These are phyloP conservation scores for Remorina albescens DNA, from an alignment of 2,797 vertebrate species.

Conservation along the genomic window DNA sequence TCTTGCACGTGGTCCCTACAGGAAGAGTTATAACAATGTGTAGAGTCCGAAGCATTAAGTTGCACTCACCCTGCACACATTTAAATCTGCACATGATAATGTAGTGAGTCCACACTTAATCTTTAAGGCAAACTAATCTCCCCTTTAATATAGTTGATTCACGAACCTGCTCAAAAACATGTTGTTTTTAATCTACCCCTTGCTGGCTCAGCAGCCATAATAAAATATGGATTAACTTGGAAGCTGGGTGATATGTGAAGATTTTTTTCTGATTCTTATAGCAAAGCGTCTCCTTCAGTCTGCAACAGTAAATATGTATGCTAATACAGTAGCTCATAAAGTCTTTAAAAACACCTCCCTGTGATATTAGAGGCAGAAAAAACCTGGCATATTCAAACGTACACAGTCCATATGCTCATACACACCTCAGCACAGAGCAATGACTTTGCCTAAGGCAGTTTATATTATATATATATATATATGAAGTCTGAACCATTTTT, in stretches of 20 bases:
- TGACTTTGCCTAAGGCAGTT: conserved; percentile 58
- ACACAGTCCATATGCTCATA: conserved; percentile 24
- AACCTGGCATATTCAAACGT: conserved; percentile 49
- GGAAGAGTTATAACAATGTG: conserved; percentile 19
- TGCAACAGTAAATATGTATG: conserved; percentile 84
- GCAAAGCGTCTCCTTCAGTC: conserved; percentile 65
- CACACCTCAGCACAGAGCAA: conserved; percentile 44
- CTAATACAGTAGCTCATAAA: conserved; percentile 81
- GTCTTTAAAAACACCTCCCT: conserved; percentile 72
- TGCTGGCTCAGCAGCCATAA: conserved; percentile 81
- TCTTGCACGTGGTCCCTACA: conserved; percentile 15
- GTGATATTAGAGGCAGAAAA: conserved; percentile 60
- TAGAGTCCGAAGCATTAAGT: conserved; percentile 28
- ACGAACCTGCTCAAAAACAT: conserved; percentile 83
- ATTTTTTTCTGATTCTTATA: conserved; percentile 59
- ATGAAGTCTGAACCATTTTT: conserved; percentile 28
- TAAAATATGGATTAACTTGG: conserved; percentile 87
- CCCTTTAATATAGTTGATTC: conserved; percentile 85
- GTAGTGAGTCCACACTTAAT: conserved; percentile 75
- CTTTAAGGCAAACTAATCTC: conserved; percentile 84
- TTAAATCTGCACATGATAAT: conserved; percentile 73
- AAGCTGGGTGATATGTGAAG: conserved; percentile 77
- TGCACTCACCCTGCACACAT: conserved; percentile 37
- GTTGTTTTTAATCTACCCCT: conserved; percentile 87
- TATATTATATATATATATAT: conserved; percentile 41